Base-by-base conservation (phyloP, 2,797 vertebrate species). In the Onychomys arenicola region DNA sequence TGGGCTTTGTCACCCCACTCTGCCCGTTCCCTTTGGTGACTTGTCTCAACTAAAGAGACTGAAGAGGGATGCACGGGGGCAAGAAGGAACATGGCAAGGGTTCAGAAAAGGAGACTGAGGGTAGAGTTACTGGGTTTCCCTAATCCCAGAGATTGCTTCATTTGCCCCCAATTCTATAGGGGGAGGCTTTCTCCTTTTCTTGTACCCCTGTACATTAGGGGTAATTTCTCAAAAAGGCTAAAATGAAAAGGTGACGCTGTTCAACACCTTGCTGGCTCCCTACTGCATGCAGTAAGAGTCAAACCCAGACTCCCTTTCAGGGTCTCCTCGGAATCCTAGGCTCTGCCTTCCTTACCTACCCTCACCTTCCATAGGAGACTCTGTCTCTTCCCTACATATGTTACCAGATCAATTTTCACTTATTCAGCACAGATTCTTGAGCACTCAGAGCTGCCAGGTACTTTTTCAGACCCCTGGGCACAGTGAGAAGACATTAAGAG, bases 1-100 rank as follows among this genome's bases (percentile, higher is more conserved):
- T 0, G 7, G 84, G 46, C 13, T 63, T n/a, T 16, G 49, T 17
- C n/a, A 0, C 32, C 69, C 61, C 40, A 14, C 17, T 2, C 0
- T 5, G 34, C n/a, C 34, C 10, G 37, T 11, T 25, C 59, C 1
- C 69, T 43, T 77, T 11, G 13, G 27, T 34, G 81, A 12, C n/a
- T 69, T 81, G 49, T 87, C 78, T 81, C 12, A 89, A 87, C 76
- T 55, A 55, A 40, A 65, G 73, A 61, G 23, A n/a, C 27, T 75
- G 43, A 29, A 89, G n/a, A 63, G 34, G 5, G 21, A 46, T 88
- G 52, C 21, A 37, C 0, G 57, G 40, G 12, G 65, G 5, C 6
- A 6, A 14, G 12, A 76, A 65, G 29, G 17, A 6, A 14, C 8
- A 1, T 0, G 6, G 8, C 23, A 46, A 3, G 67, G 32, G 34